Conservation (phyloP, 2,797 vertebrate species). For the Sebastiscus albofasciatus region DNA sequence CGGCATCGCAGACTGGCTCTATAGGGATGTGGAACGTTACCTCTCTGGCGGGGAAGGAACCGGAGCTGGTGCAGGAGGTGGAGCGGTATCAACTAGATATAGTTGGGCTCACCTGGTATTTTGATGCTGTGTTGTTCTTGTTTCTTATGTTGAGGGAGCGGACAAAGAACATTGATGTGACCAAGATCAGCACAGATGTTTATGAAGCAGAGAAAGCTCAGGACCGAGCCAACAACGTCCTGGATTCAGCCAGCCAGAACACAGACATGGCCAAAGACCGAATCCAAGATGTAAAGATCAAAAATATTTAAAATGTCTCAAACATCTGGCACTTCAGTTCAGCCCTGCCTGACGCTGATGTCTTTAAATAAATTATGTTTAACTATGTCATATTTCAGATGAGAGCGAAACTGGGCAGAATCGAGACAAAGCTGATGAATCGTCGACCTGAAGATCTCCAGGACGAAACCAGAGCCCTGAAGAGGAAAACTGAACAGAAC, state of each 20-base stretch:
- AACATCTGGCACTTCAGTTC: neutral
- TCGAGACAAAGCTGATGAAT: slow-evolving; percentile 63
- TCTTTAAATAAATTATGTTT: neutral
- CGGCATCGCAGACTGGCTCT: too few relatives aligned
- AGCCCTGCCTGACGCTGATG: accelerated
- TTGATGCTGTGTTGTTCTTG: neutral
- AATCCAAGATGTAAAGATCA: slow-evolving; percentile 75
- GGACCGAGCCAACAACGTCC: slow-evolving; percentile 56
- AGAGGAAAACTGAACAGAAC: slow-evolving; percentile 79
- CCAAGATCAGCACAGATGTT: slow-evolving; percentile 70
- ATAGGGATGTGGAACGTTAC: too few relatives aligned
- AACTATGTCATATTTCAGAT: slow-evolving; percentile 68
- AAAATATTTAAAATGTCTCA: neutral
- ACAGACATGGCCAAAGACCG: slow-evolving; percentile 54
- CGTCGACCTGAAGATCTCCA: slow-evolving; percentile 50
- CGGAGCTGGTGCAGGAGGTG: too few relatives aligned
- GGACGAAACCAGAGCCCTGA: slow-evolving; percentile 71
- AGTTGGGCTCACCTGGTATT: too few relatives aligned
- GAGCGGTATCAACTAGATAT: too few relatives aligned
- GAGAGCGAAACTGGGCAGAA: slow-evolving; percentile 68
- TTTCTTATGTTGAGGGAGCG: slow-evolving; percentile 76
- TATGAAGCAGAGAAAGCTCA: slow-evolving; percentile 76
- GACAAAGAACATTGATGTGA: slow-evolving; percentile 72
- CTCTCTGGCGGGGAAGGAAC: too few relatives aligned
- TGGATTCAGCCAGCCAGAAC: slow-evolving; percentile 67